A percentile compares a stretch with the other conserved stretches of the same genome.
phyloP scores from a whole-genome alignment of 2,797 vertebrate species.

The Cynodonichthys magdalenae region DNA sequence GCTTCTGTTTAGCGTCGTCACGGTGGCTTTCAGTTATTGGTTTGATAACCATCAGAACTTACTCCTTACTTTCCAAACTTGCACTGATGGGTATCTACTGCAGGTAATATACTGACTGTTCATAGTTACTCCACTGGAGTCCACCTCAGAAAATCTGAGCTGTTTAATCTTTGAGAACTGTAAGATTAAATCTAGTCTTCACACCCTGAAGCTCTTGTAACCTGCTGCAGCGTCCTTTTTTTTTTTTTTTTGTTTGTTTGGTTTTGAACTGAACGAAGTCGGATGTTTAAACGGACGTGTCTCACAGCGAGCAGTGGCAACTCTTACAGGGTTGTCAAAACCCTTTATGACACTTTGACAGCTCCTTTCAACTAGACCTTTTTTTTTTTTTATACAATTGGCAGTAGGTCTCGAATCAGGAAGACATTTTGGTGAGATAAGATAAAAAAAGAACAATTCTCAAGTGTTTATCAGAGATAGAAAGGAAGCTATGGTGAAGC shows the following conservation, averaged over 20 bases:
- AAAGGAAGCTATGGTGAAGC: neutral
- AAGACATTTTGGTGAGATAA: conserved; percentile 11
- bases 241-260: conserved; percentile 6
- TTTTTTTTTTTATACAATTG: conserved; percentile 4
- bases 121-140: neutral
- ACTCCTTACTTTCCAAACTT: neutral
- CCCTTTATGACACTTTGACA: conserved; percentile 1
- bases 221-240: neutral
- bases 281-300: conserved; percentile 40
- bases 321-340: neutral
- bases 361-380: neutral
- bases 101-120: neutral
- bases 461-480: neutral
- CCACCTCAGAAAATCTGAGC: neutral
- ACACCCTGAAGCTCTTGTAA: neutral
- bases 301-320: conserved; percentile 19
- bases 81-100: neutral
- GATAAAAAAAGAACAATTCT: neutral
- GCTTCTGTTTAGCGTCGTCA: too few species aligned
- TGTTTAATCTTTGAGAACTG: too few species aligned
- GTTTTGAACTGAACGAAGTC: conserved; percentile 1
- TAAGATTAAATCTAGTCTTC: neutral
- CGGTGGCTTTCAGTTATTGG: neutral
- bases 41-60: neutral
- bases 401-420: conserved; percentile 16